Evolutionary conservation across 2,888 invertebrate genomes (phyloP), one percentile per base, ranked within the genome.

Genomic region (Pediacus dermestoides): DNA sequence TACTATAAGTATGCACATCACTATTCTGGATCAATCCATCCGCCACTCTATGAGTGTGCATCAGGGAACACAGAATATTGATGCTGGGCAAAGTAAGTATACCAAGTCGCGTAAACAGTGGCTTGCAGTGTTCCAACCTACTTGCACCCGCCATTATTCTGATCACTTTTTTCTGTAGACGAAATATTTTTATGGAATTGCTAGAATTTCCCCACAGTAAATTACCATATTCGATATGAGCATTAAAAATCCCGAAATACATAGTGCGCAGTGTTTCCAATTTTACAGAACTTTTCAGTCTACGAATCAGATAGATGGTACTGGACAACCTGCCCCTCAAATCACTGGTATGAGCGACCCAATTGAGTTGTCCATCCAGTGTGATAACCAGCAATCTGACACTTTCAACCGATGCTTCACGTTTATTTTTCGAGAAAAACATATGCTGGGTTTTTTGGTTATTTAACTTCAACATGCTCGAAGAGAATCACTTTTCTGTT

Each of bases 181-280:
- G 18, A 34, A 37, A 37, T 30, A 42, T 25, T 28, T 23, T 22
- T 25, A 33, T 27, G 9, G 30, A 12, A 25, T 26, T 16, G 11
- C 12, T 16, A 9, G 30, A 38, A 28, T 38, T 37, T 16, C 25
- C 42, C 37, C 42, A 42, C 15, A 42, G 30, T 21, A 21, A 16
- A 9, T 30, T 30, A 16, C 33, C 30, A 38, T 34, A 42, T 26
- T 21, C 31, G n/a, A 42, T 34, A 14, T 34, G 33, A 11, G 34
- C 34, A 30, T 38, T 37, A 26, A 43, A 39, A 25, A 39, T 12
- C 11, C 31, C 26, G 18, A 39, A 43, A 27, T 43, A 43, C 8
- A 27, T 15, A n/a, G 31, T 35, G 26, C 25, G 26, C 23, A 37
- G 25, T 16, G 16, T 18, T 25, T 33, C 27, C 15, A 12, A 30